A percentile compares a stretch with the other conserved stretches of the same genome.
phyloP scores from a whole-genome alignment of 1,140 invertebrate genomes.

The Drosophila ercepeae region DNA sequence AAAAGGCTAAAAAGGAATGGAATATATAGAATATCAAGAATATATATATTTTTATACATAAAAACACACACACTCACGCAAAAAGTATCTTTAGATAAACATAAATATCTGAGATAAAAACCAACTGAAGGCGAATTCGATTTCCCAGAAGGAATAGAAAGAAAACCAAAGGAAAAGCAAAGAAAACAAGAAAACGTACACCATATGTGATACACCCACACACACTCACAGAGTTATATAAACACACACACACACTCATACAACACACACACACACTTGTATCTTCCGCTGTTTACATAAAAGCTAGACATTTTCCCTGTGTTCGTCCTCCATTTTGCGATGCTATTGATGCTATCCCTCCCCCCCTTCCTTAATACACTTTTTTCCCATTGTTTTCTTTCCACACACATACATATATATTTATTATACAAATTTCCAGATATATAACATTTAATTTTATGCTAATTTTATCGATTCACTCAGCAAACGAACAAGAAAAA shows the following conservation, averaged over 20 bases:
- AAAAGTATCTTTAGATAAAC: neutral
- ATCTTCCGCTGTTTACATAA: constrained; percentile 54
- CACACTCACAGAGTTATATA: no score
- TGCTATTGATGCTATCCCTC: neutral
- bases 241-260: neutral
- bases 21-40: no score
- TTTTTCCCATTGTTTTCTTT: constrained; percentile 62
- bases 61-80: neutral
- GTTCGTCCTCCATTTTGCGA: neutral
- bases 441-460: constrained; percentile 68
- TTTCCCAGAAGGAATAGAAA: neutral
- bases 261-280: neutral
- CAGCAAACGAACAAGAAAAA: constrained; percentile 26
- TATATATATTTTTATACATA: no score
- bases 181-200: neutral
- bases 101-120: constrained; percentile 8
- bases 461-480: constrained; percentile 76
- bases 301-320: constrained; percentile 52
- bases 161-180: neutral
- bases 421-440: neutral
- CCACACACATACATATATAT: neutral
- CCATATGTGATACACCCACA: neutral
- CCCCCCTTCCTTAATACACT: constrained; percentile 2
- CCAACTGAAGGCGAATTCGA: neutral
- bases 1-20: neutral